phyloP scores from a whole-genome alignment of 37 sponge, comb jelly and placozoan species.

The Cliona cf. orientalis region DNA sequence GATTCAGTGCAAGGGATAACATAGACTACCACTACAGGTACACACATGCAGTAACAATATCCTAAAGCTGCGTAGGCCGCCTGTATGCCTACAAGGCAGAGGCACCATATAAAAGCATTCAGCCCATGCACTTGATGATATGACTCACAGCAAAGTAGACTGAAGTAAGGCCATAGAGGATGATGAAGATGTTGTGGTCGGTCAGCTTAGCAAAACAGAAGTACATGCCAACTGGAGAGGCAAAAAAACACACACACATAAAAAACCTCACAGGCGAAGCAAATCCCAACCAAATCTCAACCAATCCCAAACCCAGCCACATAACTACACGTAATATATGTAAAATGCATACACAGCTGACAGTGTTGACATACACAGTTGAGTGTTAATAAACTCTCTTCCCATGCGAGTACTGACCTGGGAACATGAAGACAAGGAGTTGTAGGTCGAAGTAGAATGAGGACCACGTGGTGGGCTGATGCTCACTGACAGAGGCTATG shows the following conservation, averaged over 20 bases:
- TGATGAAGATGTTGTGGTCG: constrained; percentile 98
- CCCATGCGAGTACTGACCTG: constrained; percentile 45
- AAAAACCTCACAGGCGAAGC: neutral
- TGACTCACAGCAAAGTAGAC: constrained; percentile 93
- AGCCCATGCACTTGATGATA: no score
- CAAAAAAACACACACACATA: constrained; percentile 8
- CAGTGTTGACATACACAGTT: neutral
- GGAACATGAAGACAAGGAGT: constrained; percentile 96
- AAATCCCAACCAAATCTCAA: constrained; percentile 5
- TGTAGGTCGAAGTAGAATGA: constrained; percentile 99
- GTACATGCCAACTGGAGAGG: constrained; percentile 84
- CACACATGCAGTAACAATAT: no score
- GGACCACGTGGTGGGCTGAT: constrained; percentile 99
- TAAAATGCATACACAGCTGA: neutral
- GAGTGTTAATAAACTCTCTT: no score
- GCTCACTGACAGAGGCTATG: constrained; percentile 99
- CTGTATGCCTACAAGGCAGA: no score
- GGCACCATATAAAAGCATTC: no score
- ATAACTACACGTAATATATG: no score
- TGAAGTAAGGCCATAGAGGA: constrained; percentile 94
- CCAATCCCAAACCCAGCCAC: no score
- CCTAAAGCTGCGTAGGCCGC: no score
- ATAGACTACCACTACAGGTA: no score
- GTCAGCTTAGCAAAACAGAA: constrained; percentile 95
- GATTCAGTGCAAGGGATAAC: no score